Evolutionary conservation across 2,888 invertebrate genomes (phyloP), one percentile per base, ranked within the genome.

Genomic region (Zele albiditarsus): DNA sequence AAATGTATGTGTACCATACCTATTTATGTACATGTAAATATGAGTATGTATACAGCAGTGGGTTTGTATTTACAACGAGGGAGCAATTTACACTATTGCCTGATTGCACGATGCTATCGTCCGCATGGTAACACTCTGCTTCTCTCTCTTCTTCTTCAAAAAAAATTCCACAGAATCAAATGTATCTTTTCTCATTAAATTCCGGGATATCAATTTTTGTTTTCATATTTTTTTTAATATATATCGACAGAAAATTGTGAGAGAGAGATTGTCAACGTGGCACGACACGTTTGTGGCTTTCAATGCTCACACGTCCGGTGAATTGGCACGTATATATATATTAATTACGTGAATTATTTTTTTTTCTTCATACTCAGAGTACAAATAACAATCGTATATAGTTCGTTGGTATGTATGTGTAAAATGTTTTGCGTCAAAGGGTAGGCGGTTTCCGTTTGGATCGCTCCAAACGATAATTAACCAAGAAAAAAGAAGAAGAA

Each of bases 371-470:
- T 8, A 31, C 5, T 31, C 31, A 8, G 5, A 31, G 38, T 38
- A 38, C 8, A 1, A 46, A 46, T 46, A 16, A 46, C n/a, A 46
- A 46, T 46, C 16, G 46, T 16, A 46, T 16, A 46, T n/a, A n/a
- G 27, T 62, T 63, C 20, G 38, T 63, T 28, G 31, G 31, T 27
- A 62, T 31, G 33, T 63, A 28, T 20, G 31, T 63, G 33, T 49
- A 63, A 67, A 70, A 78, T 79, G 84, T 84, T 80, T 81, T 82
- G 84, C 84, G 81, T 84, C 84, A 84, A 84, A 84, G 84, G 83
- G 79, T 84, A 84, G 84, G 84, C 84, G 84, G 84, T 84, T 85
- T 85, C 84, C 84, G 84, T 2, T 84, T 78, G 82, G 81, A 81
- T 83, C 80, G 77, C 74, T 77, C 79, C 79, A 81, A 84, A 84